Evolutionary conservation across 2,888 invertebrate species (phyloP).

Genomic region (Amphipyra berbera): DNA sequence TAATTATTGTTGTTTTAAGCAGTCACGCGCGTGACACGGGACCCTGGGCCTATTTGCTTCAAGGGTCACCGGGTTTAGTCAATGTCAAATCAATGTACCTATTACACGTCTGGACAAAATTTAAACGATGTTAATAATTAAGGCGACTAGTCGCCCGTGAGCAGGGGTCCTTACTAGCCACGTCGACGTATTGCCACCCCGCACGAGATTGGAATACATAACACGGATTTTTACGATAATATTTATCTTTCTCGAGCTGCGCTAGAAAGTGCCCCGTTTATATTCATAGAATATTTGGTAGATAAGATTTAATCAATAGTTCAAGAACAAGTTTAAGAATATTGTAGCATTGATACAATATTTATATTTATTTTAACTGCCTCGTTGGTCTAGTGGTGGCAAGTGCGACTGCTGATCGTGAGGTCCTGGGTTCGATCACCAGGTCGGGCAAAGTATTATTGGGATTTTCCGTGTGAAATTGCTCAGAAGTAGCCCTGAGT

Average conservation of each 20-base stretch:
- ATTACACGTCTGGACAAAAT: slow-evolving; percentile 18
- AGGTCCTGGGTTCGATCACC: no score
- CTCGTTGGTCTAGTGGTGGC: no score
- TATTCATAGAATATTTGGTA: neutral
- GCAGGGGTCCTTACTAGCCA: slow-evolving; percentile 5
- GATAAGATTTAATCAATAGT: no score
- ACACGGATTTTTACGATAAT: slow-evolving; percentile 6
- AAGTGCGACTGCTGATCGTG: no score
- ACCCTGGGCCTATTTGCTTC: slow-evolving; percentile 23
- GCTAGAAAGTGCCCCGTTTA: neutral
- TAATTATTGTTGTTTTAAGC: slow-evolving; percentile 31
- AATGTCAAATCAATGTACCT: slow-evolving; percentile 44
- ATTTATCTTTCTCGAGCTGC: slow-evolving; percentile 11
- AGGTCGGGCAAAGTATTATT: no score
- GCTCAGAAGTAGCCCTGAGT: no score
- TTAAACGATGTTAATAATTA: slow-evolving; percentile 11
- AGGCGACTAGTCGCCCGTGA: slow-evolving; percentile 1
- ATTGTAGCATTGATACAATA: no score
- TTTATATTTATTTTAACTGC: no score
- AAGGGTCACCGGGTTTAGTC: slow-evolving; percentile 24
- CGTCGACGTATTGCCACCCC: neutral
- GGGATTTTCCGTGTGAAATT: no score
- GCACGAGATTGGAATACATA: neutral
- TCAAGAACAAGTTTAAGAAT: no score
- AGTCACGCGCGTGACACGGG: slow-evolving; percentile 32